Percentiles rank a stretch among this genome's conserved stretches.
phyloP scores from a whole-genome alignment of 2,888 invertebrate species.

The Cantharis rufa region DNA sequence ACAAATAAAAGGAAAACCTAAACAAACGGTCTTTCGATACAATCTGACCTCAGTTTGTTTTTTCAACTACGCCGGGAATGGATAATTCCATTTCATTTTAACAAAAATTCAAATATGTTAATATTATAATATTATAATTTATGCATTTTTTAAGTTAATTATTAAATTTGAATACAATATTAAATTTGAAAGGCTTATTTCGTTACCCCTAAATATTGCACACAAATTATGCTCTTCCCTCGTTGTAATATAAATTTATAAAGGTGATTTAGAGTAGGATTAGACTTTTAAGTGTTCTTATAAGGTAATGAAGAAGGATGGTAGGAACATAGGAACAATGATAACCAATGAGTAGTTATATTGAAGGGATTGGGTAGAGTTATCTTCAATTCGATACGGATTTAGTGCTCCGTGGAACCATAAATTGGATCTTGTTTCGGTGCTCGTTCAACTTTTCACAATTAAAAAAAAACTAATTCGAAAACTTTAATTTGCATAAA shows the following conservation, averaged over 20 bases:
- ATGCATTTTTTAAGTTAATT: background rate
- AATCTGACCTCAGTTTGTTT: background rate
- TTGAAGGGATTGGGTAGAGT: constrained; percentile 55
- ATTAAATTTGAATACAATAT: constrained; percentile 2
- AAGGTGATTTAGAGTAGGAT: constrained; percentile 29
- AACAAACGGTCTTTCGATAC: background rate
- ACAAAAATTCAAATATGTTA: background rate
- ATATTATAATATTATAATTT: background rate
- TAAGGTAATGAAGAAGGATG: constrained; percentile 49
- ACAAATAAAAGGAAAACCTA: background rate
- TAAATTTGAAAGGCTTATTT: background rate
- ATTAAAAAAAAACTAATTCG: background rate
- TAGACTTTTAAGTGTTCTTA: constrained; percentile 29
- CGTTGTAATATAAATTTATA: constrained; percentile 17
- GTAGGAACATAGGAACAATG: constrained; percentile 48
- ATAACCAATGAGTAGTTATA: constrained; percentile 53
- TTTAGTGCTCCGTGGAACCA: constrained; percentile 61
- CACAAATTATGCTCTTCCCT: background rate
- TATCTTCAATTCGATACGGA: constrained; percentile 63
- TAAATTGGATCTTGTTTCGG: constrained; percentile 58
- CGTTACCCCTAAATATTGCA: background rate
- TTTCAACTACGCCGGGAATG: background rate
- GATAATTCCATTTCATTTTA: background rate
- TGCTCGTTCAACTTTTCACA: constrained; percentile 25
- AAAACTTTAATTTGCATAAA: background rate